Evolutionary conservation across 1,140 invertebrate genomes (phyloP).

Genomic region (Anastatus disparis): DNA sequence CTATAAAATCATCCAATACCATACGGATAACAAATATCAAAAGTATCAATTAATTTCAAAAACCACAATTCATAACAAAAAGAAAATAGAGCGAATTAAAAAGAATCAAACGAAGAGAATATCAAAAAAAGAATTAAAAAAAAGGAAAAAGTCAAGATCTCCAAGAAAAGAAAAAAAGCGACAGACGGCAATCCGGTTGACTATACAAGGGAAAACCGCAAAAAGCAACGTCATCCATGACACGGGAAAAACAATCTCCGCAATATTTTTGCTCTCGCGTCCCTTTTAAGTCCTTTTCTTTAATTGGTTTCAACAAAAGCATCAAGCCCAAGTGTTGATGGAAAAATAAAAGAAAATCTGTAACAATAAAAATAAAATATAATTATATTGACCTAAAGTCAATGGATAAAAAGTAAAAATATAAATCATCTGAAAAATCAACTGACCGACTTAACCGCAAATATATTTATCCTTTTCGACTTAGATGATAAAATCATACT

Average conservation of each 20-base stretch:
- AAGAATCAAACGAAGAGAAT: no score
- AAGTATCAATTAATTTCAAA: no score
- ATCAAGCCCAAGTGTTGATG: slow-evolving; percentile 11
- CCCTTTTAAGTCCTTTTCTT: neutral
- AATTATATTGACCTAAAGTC: no score
- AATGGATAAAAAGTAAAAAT: neutral
- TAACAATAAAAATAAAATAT: neutral
- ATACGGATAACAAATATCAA: no score
- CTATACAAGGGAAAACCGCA: neutral
- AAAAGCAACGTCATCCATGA: slow-evolving; percentile 11
- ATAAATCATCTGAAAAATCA: neutral
- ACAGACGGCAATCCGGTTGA: neutral
- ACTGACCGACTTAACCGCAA: neutral
- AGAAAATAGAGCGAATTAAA: no score
- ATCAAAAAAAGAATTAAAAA: no score
- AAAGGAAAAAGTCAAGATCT: neutral
- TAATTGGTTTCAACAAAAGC: slow-evolving; percentile 21
- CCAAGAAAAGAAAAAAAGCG: neutral
- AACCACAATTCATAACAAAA: no score
- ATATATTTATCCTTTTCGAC: no score
- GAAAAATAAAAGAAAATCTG: neutral
- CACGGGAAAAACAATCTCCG: slow-evolving; percentile 12
- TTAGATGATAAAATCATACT: no score
- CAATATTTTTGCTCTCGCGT: neutral
- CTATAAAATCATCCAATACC: no score